Conservation (phyloP, 1,140 invertebrate species). For the Chrysomallon squamiferum region DNA sequence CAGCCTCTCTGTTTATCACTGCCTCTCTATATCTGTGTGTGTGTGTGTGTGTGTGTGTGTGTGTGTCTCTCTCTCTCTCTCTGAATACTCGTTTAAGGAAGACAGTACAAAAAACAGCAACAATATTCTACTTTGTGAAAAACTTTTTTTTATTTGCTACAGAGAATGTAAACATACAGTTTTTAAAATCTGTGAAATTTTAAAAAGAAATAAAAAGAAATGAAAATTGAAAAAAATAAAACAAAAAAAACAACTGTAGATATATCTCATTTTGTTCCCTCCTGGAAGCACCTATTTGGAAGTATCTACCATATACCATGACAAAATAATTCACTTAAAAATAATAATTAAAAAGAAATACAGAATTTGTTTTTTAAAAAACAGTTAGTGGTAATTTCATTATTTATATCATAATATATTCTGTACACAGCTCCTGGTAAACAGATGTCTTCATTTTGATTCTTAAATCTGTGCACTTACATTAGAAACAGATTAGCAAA, state of each 20-base stretch:
- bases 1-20: neutral
- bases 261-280: neutral
- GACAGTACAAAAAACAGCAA: neutral
- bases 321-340: too few relatives aligned
- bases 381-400: too few relatives aligned
- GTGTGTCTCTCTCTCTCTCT: slow-evolving; percentile 3
- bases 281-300: slow-evolving; percentile 8
- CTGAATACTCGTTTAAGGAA: neutral
- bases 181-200: neutral
- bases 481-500: too few relatives aligned
- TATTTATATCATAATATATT: too few relatives aligned
- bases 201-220: neutral
- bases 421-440: too few relatives aligned
- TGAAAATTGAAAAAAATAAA: slow-evolving; percentile 5
- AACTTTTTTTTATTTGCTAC: slow-evolving; percentile 8
- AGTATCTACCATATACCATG: slow-evolving; percentile 7
- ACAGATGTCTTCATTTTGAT: too few relatives aligned
- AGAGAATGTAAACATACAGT: slow-evolving; percentile 9
- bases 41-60: neutral
- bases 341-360: too few relatives aligned
- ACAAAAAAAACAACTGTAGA: neutral
- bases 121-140: slow-evolving; percentile 5
- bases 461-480: too few relatives aligned
- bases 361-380: too few relatives aligned
- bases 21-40: neutral